Conservation (phyloP, 1,140 invertebrate species). For the Euglossa dilemma region DNA sequence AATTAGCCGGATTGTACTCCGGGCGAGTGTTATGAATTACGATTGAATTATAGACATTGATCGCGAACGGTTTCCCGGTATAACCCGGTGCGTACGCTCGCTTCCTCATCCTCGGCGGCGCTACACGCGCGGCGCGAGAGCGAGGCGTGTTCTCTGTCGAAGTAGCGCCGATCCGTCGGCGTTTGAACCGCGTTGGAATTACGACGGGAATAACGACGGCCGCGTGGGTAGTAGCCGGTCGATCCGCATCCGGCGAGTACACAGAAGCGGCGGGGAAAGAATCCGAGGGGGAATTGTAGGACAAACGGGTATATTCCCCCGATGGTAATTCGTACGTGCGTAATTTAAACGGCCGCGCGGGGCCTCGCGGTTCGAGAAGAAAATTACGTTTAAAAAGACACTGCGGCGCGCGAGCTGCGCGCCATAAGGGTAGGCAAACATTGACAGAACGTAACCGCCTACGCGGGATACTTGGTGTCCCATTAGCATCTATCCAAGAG, state of each 20-base stretch:
- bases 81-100: no score
- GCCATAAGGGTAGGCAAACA: conserved; percentile 65
- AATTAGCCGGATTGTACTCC: conserved; percentile 58
- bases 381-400: conserved; percentile 51
- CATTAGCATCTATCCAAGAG: conserved; percentile 59
- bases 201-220: neutral
- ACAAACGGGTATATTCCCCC: neutral
- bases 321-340: neutral
- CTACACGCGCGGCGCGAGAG: no score
- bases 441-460: conserved; percentile 65
- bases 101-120: no score
- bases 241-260: neutral
- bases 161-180: no score
- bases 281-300: neutral
- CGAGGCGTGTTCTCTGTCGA: no score
- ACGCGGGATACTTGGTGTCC: conserved; percentile 61
- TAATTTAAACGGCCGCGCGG: conserved; percentile 6
- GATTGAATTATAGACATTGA: conserved; percentile 61
- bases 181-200: neutral
- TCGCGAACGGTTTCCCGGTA: conserved; percentile 45
- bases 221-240: neutral
- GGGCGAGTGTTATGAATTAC: conserved; percentile 45
- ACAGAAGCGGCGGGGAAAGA: neutral
- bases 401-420: conserved; percentile 37
- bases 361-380: neutral